A percentile compares a stretch with the other conserved stretches of the same genome.
Conservation (phyloP, 1,140 invertebrate species). For the Nomia melanderi region DNA sequence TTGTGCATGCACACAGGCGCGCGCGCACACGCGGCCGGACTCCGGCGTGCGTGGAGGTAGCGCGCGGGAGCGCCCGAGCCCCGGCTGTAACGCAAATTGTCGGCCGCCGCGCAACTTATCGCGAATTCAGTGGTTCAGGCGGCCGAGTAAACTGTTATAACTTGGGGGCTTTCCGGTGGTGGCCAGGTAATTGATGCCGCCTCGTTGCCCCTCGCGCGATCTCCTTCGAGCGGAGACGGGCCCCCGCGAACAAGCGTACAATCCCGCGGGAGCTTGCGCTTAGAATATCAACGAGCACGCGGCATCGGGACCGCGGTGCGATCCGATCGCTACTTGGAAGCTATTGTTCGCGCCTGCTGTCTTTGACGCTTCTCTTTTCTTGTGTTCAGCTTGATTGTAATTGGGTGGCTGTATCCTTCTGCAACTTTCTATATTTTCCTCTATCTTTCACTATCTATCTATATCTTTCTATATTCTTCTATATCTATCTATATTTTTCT, state of each 20-base stretch:
- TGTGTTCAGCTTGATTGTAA: too few species aligned
- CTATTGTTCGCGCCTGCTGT: constrained; percentile 8
- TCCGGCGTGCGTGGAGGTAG: too few species aligned
- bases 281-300: constrained; percentile 36
- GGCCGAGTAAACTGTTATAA: constrained; percentile 44
- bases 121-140: constrained; percentile 16
- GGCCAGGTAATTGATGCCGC: constrained; percentile 10
- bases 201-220: constrained; percentile 5
- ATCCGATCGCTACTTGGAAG: constrained; percentile 25
- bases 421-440: too few species aligned
- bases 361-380: not conserved
- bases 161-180: constrained; percentile 41
- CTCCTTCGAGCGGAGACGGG: not conserved
- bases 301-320: constrained; percentile 33
- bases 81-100: too few species aligned
- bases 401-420: too few species aligned
- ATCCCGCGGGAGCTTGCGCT: constrained; percentile 2
- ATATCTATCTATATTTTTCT: too few species aligned
- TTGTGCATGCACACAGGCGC: not conserved
- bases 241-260: constrained; percentile 16
- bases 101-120: constrained; percentile 20
- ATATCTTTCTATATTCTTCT: too few species aligned
- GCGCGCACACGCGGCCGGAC: too few species aligned
- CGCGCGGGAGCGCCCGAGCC: too few species aligned
- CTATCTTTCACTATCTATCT: too few species aligned